Percentiles rank a stretch among this genome's conserved stretches.
Conservation (phyloP, 2,888 invertebrate species). For the Opisthograptis luteolata region DNA sequence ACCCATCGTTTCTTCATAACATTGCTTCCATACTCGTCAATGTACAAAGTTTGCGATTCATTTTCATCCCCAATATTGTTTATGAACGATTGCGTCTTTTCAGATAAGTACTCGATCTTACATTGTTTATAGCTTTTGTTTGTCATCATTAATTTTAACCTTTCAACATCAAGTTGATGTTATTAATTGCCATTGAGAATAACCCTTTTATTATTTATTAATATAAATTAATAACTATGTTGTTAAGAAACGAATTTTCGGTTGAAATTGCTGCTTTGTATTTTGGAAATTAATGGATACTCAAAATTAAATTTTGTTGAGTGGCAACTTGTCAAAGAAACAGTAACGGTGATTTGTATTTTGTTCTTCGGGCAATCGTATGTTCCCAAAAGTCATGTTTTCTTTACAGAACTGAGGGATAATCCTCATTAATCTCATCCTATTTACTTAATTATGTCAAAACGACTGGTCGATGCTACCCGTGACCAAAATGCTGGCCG, state of each 20-base stretch:
- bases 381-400: background rate
- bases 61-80: slow-evolving; percentile 14
- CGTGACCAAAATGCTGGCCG: too few relatives aligned
- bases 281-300: slow-evolving; percentile 41
- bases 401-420: too few relatives aligned
- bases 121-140: slow-evolving; percentile 29
- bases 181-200: slow-evolving; percentile 37
- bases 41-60: slow-evolving; percentile 6
- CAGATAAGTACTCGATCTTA: slow-evolving; percentile 19
- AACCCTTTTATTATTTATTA: slow-evolving; percentile 39
- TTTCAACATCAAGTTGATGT: slow-evolving; percentile 33
- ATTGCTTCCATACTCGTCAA: background rate
- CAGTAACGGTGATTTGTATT: slow-evolving; percentile 1
- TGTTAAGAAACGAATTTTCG: slow-evolving; percentile 40
- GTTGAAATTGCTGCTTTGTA: slow-evolving; percentile 39
- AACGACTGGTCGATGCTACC: too few relatives aligned
- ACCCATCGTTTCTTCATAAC: background rate
- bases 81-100: slow-evolving; percentile 8
- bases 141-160: slow-evolving; percentile 37
- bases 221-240: slow-evolving; percentile 37
- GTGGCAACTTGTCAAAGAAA: slow-evolving; percentile 11
- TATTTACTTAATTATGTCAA: too few relatives aligned
- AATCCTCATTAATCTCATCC: too few relatives aligned
- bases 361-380: background rate
- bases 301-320: slow-evolving; percentile 41